Evolutionary conservation across 2,888 invertebrate genomes (phyloP).

Genomic region (Griposia aprilina): DNA sequence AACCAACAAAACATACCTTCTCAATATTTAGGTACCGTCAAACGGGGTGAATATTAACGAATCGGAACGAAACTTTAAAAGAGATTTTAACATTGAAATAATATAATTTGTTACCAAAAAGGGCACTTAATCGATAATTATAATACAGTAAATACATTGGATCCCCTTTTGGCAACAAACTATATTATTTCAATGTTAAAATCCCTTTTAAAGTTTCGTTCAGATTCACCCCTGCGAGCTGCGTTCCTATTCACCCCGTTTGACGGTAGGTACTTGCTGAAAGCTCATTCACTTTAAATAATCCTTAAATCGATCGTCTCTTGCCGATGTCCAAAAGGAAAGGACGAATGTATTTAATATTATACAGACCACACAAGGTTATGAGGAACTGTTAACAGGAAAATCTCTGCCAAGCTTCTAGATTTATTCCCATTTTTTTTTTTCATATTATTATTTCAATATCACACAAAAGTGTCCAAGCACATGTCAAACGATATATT

Average conservation of each 20-base stretch:
- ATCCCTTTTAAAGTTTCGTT: too few species aligned
- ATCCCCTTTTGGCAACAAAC: too few species aligned
- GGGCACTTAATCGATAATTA: too few species aligned
- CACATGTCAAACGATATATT: slow-evolving; percentile 27
- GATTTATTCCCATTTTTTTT: neutral
- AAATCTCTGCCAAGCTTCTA: neutral
- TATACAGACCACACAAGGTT: neutral
- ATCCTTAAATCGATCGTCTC: neutral
- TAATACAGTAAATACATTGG: too few species aligned
- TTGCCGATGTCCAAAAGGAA: neutral
- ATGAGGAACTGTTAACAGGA: neutral
- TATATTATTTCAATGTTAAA: too few species aligned
- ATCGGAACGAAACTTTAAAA: too few species aligned
- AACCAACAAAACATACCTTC: neutral
- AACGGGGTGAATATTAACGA: too few species aligned
- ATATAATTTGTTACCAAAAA: too few species aligned
- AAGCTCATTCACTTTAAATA: neutral
- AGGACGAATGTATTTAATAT: neutral
- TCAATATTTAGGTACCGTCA: neutral
- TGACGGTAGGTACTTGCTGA: neutral
- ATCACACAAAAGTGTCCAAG: slow-evolving; percentile 4
- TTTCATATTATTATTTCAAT: slow-evolving; percentile 1
- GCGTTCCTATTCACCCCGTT: too few species aligned
- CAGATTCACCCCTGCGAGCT: too few species aligned
- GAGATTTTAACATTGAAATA: too few species aligned